Evolutionary conservation across 64 coral and sea anemone genomes (phyloP), one percentile per base, ranked within the genome.

Genomic region (Montipora efflorescens): DNA sequence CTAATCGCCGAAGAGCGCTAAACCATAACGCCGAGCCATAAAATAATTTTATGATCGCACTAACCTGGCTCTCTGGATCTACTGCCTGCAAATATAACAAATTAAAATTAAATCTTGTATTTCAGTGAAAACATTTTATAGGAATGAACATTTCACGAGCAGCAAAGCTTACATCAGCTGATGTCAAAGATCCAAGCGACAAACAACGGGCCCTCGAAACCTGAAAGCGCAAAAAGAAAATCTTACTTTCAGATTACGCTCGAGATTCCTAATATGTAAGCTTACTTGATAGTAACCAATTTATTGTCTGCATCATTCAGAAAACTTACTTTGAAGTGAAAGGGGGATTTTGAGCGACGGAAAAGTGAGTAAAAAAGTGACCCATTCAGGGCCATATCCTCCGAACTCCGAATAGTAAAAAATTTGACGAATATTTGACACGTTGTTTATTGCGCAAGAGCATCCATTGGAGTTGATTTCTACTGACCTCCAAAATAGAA

Each of bases 391-490:
- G 16, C 59, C 82, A 68, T 84, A 10, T n/a, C 18, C 15, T 10
- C 44, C 36, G 28, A 28, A 28, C 28, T 28, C 25, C 25, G 25
- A 25, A 25, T 25, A 25, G 25, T 25, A 25, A 25, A 25, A 25
- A 28, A 28, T 28, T 28, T 28, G 28, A 28, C 28, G 28, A 18
- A 67, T 16, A 5, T 7, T 10, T 36, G 59, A 84, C 82, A 69
- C 80, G 80, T 58, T 12, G 22, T 84, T 67, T 84, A 84, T 48
- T 84, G 82, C 82, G 82, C 82, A 84, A 84, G 82, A 84, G 82
- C 82, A 84, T 84, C 9, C 1, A 84, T 48, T 20, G 3, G 44
- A 2, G 82, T n/a, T 64, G 36, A 70, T 20, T 25, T 9, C 0
- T 12, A 70, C 82, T 84, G 82, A 84, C 82, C 82, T 57, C 53